Conservation (phyloP, 2,797 vertebrate species). For the Hemibagrus guttatus region DNA sequence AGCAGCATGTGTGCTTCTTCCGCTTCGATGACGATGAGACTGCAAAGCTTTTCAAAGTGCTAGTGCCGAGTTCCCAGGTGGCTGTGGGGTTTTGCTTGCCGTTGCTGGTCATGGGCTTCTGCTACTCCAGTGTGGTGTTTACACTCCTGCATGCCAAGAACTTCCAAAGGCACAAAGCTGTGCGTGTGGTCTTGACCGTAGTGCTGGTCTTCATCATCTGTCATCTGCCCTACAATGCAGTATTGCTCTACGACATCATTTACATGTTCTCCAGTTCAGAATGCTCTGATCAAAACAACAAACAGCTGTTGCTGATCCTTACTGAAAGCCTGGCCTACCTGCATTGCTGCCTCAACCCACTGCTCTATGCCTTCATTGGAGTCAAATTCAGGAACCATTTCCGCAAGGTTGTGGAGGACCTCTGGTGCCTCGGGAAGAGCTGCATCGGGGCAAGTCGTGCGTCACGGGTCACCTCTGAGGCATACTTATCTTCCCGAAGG, state of each 20-base stretch:
- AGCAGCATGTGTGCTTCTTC: constrained; percentile 73
- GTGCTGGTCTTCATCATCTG: constrained; percentile 83
- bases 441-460: constrained; percentile 63
- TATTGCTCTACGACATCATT: constrained; percentile 70
- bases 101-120: constrained; percentile 81
- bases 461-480: constrained; percentile 75
- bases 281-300: constrained; percentile 54
- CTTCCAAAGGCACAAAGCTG: constrained; percentile 85
- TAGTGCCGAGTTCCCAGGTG: constrained; percentile 76
- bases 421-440: constrained; percentile 72
- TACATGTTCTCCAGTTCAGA: constrained; percentile 52
- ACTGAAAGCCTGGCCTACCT: constrained; percentile 80
- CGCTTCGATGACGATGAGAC: constrained; percentile 46
- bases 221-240: constrained; percentile 85
- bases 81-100: constrained; percentile 85
- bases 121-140: constrained; percentile 78
- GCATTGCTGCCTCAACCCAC: constrained; percentile 84
- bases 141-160: constrained; percentile 81
- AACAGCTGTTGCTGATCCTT: constrained; percentile 55
- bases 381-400: constrained; percentile 85
- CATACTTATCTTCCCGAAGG: constrained; percentile 71
- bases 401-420: constrained; percentile 72
- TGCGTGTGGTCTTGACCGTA: constrained; percentile 84
- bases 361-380: constrained; percentile 85
- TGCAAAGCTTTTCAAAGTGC: constrained; percentile 69